These are phyloP conservation scores for Caenorhabditis sinica DNA, from an alignment of 2,888 invertebrate species.

Conservation along the genomic window DNA sequence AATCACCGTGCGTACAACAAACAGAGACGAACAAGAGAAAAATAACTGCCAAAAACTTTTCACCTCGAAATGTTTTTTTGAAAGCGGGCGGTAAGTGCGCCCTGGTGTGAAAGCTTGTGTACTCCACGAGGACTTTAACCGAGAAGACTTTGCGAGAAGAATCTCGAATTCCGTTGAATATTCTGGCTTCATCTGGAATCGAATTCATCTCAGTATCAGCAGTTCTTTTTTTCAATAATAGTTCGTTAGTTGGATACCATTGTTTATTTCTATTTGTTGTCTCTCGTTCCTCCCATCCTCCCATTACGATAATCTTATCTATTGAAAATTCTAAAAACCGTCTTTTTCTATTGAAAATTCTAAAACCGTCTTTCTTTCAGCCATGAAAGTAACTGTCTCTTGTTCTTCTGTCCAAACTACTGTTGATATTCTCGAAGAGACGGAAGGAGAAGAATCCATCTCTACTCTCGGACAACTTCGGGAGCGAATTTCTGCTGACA, in stretches of 20 bases:
- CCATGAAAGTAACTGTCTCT: conserved; percentile 57
- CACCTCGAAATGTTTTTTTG: background rate
- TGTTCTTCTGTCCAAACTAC: conserved; percentile 56
- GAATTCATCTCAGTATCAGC: no score
- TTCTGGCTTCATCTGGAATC: background rate
- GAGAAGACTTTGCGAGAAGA: background rate
- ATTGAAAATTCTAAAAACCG: background rate
- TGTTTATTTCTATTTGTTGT: no score
- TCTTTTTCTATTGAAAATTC: background rate
- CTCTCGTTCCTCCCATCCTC: no score
- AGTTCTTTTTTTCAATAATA: no score
- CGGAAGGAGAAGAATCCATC: conserved; percentile 56
- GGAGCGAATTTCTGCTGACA: conserved; percentile 66
- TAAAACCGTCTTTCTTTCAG: conserved; percentile 16
- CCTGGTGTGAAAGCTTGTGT: conserved; percentile 18
- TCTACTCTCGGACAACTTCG: conserved; percentile 69
- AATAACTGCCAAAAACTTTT: conserved; percentile 2
- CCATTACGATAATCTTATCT: no score
- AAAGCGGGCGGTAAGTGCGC: background rate
- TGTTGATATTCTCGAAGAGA: conserved; percentile 49
- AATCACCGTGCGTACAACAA: no score
- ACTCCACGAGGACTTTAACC: conserved; percentile 19
- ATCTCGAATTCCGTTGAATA: conserved; percentile 7
- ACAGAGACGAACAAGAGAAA: conserved; percentile 11
- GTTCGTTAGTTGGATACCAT: no score